Evolutionary conservation across 2,888 invertebrate genomes (phyloP), one percentile per base, ranked within the genome.

Genomic region (Ophion ventricosus): DNA sequence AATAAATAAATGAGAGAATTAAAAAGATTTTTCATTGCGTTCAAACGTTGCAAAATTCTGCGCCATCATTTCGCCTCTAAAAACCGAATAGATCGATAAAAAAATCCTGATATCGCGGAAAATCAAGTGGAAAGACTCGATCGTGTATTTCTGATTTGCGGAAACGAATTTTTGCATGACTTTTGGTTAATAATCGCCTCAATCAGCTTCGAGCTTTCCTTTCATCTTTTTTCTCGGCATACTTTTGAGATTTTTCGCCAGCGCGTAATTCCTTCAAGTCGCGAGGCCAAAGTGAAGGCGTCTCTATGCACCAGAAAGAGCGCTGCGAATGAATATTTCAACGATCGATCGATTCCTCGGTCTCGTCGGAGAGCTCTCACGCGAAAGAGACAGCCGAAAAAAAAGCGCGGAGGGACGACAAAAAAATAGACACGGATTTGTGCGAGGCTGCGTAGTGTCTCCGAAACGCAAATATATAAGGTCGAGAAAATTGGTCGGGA

Each of bases 241-340:
- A 70, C 11, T 56, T 67, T 57, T 20, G 7, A 20, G 49, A 69
- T 73, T 66, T 80, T 73, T 26, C 25, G 14, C 26, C 57, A 0
- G 7, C 26, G n/a, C 64, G 11, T 72, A 14, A 72, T 64, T 57
- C 40, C 40, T 43, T 54, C 29, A 49, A 61, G 49, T 78, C 77
- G 57, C 23, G 43, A 29, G 25, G 49, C 35, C 56, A 66, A 26
- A 43, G 69, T 57, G 72, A 79, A 25, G 35, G 57, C 76, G 64
- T 80, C 73, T 80, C 73, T 64, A 59, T 80, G 73, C 80, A 72
- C 43, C 25, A 40, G 57, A 67, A 8, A 29, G 14, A 76, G 57
- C 54, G 56, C 69, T 72, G 75, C 83, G 86, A 87, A 90, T 90
- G 88, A 90, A 90, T 90, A 89, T 90, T 90, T 90, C 87, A 90